These are phyloP conservation scores for Meandrina meandrites DNA, from an alignment of 92 coral and sea anemone species.

Conservation along the genomic window DNA sequence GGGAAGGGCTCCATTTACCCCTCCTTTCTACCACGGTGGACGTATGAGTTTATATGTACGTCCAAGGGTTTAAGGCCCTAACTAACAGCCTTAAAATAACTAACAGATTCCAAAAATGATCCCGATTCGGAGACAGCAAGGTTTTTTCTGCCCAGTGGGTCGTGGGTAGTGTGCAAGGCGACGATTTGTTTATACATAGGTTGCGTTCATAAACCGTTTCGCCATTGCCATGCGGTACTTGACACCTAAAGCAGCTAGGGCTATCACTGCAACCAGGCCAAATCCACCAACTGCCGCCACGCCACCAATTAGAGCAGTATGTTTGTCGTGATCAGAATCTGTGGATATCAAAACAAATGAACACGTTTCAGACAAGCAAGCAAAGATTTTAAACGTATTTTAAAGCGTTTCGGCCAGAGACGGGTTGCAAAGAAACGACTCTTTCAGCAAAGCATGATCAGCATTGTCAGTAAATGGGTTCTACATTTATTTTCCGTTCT, in stretches of 20 bases:
- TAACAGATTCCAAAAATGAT: background rate
- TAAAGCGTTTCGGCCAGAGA: background rate
- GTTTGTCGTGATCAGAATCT: slow-evolving; percentile 2
- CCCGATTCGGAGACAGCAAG: background rate
- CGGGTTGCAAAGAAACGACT: background rate
- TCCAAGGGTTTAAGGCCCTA: background rate
- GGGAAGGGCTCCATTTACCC: background rate
- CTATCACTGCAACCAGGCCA: slow-evolving; percentile 31
- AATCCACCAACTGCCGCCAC: slow-evolving; percentile 35
- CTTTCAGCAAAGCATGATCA: background rate
- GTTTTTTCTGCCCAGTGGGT: slow-evolving; percentile 23
- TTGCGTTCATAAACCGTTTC: slow-evolving; percentile 18
- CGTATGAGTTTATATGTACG: background rate
- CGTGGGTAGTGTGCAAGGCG: slow-evolving; percentile 25
- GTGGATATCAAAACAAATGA: background rate
- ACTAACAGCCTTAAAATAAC: background rate
- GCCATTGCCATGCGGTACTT: slow-evolving; percentile 37
- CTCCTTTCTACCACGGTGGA: background rate
- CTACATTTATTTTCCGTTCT: background rate
- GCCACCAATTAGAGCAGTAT: slow-evolving; percentile 22
- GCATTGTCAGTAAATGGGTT: too few species aligned
- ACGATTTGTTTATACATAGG: slow-evolving; percentile 33
- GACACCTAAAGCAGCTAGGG: slow-evolving; percentile 33
- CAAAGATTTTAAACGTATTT: background rate
- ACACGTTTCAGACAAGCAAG: background rate